Evolutionary conservation across 2,888 invertebrate genomes (phyloP), one percentile per base, ranked within the genome.

Genomic region (Ochropleura plecta): DNA sequence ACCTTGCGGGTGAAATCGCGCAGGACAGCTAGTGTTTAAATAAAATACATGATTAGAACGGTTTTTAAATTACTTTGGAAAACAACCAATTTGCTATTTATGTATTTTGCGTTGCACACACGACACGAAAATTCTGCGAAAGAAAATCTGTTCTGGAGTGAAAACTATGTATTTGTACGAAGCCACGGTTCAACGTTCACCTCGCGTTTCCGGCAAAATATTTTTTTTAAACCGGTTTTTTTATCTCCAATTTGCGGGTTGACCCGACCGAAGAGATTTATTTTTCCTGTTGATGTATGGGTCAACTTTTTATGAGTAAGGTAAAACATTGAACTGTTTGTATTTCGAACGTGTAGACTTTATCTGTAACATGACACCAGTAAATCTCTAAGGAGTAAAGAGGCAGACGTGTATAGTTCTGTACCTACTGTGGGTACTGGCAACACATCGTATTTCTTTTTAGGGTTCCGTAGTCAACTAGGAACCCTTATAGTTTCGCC

Each of bases 181-280:
- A 67, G 53, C 83, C 73, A 83, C 73, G 73, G 66, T 73, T 81
- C 79, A 75, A 77, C 53, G 70, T 78, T 72, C 67, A 75, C 72
- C 65, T 84, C 79, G 70, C 73, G 74, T 80, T 87, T 84, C 78
- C 72, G 72, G 62, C 68, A 59, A 81, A 81, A 83, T 30, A 30
- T 74, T 63, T 65, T 83, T 79, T 79, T 84, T 78, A 81, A 84
- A 67, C 46, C 62, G 20, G 51, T 76, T 78, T 79, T 81, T 78
- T 73, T 67, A 42, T 72, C 73, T 66, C 70, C 66, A 62, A 76
- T 83, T 84, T 83, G 65, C 69, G 57, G 44, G 73, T 70, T 80
- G 77, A 76, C 70, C 65, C 70, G 46, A 68, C 68, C 69, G 42
- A 66, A 57, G 66, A 60, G 70, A 83, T 77, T 83, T 74, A 75